Conservation (phyloP, 2,888 invertebrate species). For the Diadegma fenestrale region DNA sequence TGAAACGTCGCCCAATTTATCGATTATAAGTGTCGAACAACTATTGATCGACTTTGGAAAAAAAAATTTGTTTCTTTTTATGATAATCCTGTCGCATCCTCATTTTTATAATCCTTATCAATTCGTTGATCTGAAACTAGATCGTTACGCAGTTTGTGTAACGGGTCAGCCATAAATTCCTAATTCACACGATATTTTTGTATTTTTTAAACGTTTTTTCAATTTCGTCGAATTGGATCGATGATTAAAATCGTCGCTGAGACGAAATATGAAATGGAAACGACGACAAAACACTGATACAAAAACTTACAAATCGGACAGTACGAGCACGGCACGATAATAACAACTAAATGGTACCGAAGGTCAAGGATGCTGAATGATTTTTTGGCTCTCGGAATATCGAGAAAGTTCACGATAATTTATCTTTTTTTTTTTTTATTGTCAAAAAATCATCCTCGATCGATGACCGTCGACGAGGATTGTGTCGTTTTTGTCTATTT, state of each 20-base stretch:
- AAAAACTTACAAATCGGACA: conserved; percentile 81
- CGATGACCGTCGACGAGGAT: conserved; percentile 49
- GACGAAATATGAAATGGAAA: conserved; percentile 75
- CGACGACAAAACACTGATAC: conserved; percentile 79
- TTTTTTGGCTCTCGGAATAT: conserved; percentile 6
- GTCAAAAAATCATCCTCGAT: conserved; percentile 36
- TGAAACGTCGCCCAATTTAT: neutral
- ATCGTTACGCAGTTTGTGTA: conserved; percentile 29
- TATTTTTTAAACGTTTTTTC: conserved; percentile 21
- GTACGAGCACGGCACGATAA: conserved; percentile 81
- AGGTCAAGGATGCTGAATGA: conserved; percentile 61
- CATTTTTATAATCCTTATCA: conserved; percentile 40
- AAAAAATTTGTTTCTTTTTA: conserved; percentile 55
- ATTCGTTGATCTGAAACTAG: neutral
- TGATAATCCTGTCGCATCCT: conserved; percentile 79
- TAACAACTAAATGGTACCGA: conserved; percentile 59
- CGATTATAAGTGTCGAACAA: neutral
- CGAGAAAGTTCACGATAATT: neutral
- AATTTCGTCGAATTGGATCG: conserved; percentile 24
- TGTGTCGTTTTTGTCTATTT: conserved; percentile 48
- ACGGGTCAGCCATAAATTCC: conserved; percentile 71
- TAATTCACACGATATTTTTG: conserved; percentile 59
- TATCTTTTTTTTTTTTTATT: neutral
- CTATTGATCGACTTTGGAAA: neutral
- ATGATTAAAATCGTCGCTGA: neutral